These are phyloP conservation scores for Ametastegia equiseti DNA, from an alignment of 2,888 invertebrate species.

Conservation along the genomic window DNA sequence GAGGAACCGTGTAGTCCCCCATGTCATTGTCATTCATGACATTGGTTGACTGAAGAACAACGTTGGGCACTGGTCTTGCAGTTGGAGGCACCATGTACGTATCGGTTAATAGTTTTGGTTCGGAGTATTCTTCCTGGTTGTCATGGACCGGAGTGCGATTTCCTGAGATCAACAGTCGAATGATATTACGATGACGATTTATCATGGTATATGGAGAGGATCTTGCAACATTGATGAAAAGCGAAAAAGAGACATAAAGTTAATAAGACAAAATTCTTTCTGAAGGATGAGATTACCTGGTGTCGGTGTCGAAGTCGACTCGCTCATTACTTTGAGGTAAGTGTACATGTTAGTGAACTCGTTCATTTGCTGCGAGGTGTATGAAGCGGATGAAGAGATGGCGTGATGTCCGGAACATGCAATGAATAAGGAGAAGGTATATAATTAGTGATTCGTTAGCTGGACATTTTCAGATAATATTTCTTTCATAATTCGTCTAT, in stretches of 20 bases:
- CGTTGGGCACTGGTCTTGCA: slow-evolving; percentile 74
- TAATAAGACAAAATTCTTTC: background rate
- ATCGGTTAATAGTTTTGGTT: slow-evolving; percentile 76
- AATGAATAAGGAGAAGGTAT: slow-evolving; percentile 60
- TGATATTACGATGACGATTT: too few species aligned
- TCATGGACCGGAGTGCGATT: slow-evolving; percentile 57
- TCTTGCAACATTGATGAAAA: background rate
- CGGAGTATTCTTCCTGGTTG: slow-evolving; percentile 74
- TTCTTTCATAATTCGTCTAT: background rate
- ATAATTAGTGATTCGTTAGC: slow-evolving; percentile 31
- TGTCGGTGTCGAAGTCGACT: slow-evolving; percentile 68
- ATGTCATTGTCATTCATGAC: background rate
- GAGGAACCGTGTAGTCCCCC: slow-evolving; percentile 37
- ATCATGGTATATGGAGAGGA: background rate
- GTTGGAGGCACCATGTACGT: slow-evolving; percentile 77
- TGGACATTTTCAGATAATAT: background rate
- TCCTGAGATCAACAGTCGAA: background rate
- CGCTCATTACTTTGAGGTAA: slow-evolving; percentile 88
- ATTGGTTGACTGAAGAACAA: slow-evolving; percentile 49
- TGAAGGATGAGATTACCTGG: slow-evolving; percentile 44
- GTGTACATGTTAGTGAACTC: slow-evolving; percentile 92
- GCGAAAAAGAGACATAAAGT: background rate
- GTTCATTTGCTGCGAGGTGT: slow-evolving; percentile 86
- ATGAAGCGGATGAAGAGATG: slow-evolving; percentile 50
- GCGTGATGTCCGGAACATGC: slow-evolving; percentile 64